Evolutionary conservation across 2,797 vertebrate genomes (phyloP), one percentile per base, ranked within the genome.

Genomic region (Xenopus petersii): DNA sequence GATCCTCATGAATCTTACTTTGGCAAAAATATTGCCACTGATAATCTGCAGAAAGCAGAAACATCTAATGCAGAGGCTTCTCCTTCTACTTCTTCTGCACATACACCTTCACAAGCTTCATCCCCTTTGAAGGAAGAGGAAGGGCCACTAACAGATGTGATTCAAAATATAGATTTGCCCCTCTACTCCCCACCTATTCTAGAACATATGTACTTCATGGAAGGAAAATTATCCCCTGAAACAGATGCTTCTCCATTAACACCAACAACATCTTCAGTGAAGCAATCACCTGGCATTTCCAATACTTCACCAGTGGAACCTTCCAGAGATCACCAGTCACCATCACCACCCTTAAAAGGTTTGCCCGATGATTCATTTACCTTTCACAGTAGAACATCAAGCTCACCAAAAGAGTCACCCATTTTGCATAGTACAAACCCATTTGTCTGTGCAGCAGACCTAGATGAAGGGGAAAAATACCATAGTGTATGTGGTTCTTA

Each of bases 51-150:
- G 79, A 91, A 92, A 71, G 88, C 92, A 81, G 95, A 94, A 54
- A 93, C 93, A 69, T 95, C 95, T 81, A 95, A 96, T 72, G 95
- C 93, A 58, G 96, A 99, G 84, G 93, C 90, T 54, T 98, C 96
- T 73, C 95, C 95, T 21, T 97, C 95, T 70, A 95, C 93, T 79
- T 95, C 96, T 42, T 96, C 96, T 70, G 93, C 90, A 81, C 93
- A 94, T 65, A 96, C 96, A 26, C 97, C 95, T 75, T 95, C 94
- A 81, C 95, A 97, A 83, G 88, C 94, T 78, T 77, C 86, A 67
- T 93, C 91, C 69, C 92, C 92, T 79, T 81, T 93, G 59, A 90
- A 91, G 74, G 92, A 93, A 0, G 92, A 93, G 70, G 92, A 93
- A 71, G 80, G 84, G 17, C 70, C 66, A 49, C 82, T 90, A n/a